Base-by-base conservation (phyloP, 2,113 vertebrate species). In the Pedetes capensis region DNA sequence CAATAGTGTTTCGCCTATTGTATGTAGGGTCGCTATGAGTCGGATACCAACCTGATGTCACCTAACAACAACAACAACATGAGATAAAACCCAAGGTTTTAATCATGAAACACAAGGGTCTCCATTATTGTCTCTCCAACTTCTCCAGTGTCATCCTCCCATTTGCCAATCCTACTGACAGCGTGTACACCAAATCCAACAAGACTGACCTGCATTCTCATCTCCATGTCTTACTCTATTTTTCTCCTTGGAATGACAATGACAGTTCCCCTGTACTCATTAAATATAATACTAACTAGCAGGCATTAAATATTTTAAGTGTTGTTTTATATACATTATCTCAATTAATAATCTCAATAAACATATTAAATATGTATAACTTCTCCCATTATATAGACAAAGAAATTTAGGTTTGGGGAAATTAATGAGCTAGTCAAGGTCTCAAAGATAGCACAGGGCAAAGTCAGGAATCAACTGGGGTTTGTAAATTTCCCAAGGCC, bases 91-190 rank as follows among this genome's bases (percentile, higher is more conserved):
- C 16, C 5, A 87, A 64, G 23, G 18, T 63, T 87, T 76, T 69
- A 55, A 89, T 34, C 12, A 42, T 49, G 42, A 86, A 92, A 69
- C 86, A 63, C 1, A 69, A 83, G 8, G 1, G 42, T 69, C 32
- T 82, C 13, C 34, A 71, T 53, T 61, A 81, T 25, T 72, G 13
- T 44, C 68, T 90, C 34, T 75, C 27, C n/a, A 61, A 87, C 29
- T 0, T 64, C 18, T 42, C 2, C 42, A 66, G 8, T 2, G 14
- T 59, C 13, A 72, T 2, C 1, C 1, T n/a, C 6, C 10, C 63
- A 69, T 32, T 6, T 10, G 11, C 37, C 49, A 53, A 87, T 76
- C n/a, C n/a, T n/a, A n/a, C 8, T 89, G 23, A 87, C 12, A 22
- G 18, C 34, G 29, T 13, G 47, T 83, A 27, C 32, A 81, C 34